These are phyloP conservation scores for Lithobates sylvaticus DNA, from an alignment of 2,797 vertebrate genomes.

Conservation along the genomic window DNA sequence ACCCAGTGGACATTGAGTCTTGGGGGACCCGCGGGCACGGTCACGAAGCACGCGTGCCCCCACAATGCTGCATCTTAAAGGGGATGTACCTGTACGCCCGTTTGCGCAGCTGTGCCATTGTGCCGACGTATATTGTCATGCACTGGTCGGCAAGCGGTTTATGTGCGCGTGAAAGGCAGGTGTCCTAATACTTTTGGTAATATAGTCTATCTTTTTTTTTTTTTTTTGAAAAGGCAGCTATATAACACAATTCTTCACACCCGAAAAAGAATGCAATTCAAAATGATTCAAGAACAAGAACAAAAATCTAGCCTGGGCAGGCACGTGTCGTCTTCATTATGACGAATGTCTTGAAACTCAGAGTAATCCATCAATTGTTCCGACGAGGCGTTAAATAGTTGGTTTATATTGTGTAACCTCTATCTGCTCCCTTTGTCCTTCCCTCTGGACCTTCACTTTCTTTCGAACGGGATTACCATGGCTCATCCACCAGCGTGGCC, in stretches of 20 bases:
- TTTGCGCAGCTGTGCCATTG: too few species aligned
- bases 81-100: too few species aligned
- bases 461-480: conserved; percentile 25
- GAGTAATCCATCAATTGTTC: conserved; percentile 51
- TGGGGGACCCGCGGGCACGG: too few species aligned
- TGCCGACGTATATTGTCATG: too few species aligned
- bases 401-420: conserved; percentile 39
- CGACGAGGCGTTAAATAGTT: conserved; percentile 47
- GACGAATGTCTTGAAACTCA: neutral
- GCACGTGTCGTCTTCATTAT: conserved; percentile 22
- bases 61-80: too few species aligned
- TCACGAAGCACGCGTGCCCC: too few species aligned
- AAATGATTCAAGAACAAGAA: neutral
- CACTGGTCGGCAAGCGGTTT: too few species aligned
- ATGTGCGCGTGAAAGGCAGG: too few species aligned
- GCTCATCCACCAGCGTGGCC: conserved; percentile 33
- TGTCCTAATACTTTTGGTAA: too few species aligned
- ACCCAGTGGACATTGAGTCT: too few species aligned
- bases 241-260: neutral
- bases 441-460: conserved; percentile 20
- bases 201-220: too few species aligned
- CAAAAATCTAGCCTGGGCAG: neutral
- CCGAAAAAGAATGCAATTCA: neutral
- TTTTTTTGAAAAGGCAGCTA: too few species aligned
- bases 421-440: conserved; percentile 40